Evolutionary conservation across 2,888 invertebrate genomes (phyloP).

Genomic region (Eudiplozoon nipponicum): DNA sequence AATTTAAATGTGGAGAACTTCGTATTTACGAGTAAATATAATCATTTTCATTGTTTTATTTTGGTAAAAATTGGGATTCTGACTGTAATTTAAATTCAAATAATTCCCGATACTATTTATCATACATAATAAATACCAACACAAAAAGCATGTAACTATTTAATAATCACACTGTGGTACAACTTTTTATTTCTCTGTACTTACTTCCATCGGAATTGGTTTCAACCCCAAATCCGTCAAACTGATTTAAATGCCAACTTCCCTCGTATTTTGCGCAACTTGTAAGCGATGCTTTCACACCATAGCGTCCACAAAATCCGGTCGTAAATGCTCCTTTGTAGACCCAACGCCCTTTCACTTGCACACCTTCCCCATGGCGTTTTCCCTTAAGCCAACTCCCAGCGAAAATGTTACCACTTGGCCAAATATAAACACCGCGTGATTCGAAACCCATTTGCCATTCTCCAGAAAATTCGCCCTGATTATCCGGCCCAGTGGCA

Average conservation of each 20-base stretch:
- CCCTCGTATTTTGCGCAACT: constrained; percentile 36
- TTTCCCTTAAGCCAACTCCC: constrained; percentile 99
- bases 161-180: not conserved
- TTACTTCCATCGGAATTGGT: constrained; percentile 94
- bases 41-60: too few species aligned
- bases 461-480: constrained; percentile 89
- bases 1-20: too few species aligned
- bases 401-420: constrained; percentile 67
- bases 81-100: not conserved
- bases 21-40: too few species aligned
- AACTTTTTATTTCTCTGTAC: constrained; percentile 20
- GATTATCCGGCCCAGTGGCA: constrained; percentile 50
- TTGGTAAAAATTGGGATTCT: too few species aligned
- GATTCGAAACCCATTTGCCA: constrained; percentile 99
- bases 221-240: constrained; percentile 95
- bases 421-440: constrained; percentile 46
- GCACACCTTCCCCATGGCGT: constrained; percentile 79
- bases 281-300: constrained; percentile 66
- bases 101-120: not conserved
- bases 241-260: constrained; percentile 71
- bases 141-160: not conserved
- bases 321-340: constrained; percentile 95
- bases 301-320: constrained; percentile 88
- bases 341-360: constrained; percentile 73
- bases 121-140: not conserved